Conservation (phyloP, 2,888 invertebrate genomes). For the Phengaris alcon region DNA sequence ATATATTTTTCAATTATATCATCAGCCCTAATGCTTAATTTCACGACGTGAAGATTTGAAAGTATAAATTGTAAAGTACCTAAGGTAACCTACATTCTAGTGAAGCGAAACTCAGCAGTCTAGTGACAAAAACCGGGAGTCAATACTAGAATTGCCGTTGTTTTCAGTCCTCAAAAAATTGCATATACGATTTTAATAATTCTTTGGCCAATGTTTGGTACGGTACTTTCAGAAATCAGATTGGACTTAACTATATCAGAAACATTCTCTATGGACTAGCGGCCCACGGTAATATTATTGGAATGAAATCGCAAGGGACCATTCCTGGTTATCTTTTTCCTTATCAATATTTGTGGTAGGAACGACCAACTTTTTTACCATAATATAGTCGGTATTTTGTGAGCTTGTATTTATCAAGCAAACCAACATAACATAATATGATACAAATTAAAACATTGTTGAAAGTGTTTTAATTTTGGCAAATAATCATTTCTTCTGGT, state of each 20-base stretch:
- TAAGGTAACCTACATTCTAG: no score
- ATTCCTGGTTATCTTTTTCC: constrained; percentile 13
- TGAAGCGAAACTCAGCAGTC: no score
- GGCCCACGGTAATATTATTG: constrained; percentile 4
- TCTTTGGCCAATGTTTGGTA: background rate
- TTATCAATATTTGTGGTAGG: constrained; percentile 8
- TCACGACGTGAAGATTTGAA: no score
- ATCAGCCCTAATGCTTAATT: no score
- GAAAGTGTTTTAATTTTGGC: background rate
- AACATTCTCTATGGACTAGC: background rate
- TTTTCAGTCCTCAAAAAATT: background rate
- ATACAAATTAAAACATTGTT: background rate
- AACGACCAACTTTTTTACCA: background rate
- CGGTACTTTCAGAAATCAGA: background rate
- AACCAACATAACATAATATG: background rate
- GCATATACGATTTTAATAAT: background rate
- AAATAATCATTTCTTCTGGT: background rate
- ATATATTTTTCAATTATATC: no score
- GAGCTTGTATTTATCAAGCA: background rate
- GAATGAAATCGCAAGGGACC: constrained; percentile 16
- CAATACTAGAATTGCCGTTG: no score
- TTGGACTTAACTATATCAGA: constrained; percentile 4
- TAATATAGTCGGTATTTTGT: background rate
- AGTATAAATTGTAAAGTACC: no score
- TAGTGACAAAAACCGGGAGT: no score